phyloP scores from a whole-genome alignment of 2,113 vertebrate genomes.

The Lanius ludovicianus region DNA sequence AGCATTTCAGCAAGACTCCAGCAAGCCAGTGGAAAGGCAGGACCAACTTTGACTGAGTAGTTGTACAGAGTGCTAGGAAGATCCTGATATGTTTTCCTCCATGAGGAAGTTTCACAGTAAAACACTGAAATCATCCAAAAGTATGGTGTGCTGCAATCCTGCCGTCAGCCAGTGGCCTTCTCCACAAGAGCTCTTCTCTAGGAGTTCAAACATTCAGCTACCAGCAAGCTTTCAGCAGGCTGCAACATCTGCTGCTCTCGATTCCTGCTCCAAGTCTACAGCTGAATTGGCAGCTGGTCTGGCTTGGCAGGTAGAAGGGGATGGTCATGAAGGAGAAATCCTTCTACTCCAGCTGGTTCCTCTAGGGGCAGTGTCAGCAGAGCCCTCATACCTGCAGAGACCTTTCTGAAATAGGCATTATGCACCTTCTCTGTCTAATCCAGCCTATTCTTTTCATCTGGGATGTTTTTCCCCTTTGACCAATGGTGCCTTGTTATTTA shows the following conservation, averaged over 20 bases:
- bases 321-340: neutral
- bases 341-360: neutral
- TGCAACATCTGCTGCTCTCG: constrained; percentile 43
- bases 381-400: neutral
- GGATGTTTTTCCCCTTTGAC: neutral
- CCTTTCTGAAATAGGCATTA: neutral
- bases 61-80: neutral
- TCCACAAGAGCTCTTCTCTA: neutral
- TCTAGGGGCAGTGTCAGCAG: neutral
- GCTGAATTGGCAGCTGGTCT: constrained; percentile 30
- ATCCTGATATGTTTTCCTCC: neutral
- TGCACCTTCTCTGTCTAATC: neutral
- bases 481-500: neutral
- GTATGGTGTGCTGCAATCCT: neutral
- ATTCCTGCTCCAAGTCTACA: constrained; percentile 10
- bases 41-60: neutral
- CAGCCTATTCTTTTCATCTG: neutral
- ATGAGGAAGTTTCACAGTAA: neutral
- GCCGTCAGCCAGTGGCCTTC: neutral
- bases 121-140: neutral
- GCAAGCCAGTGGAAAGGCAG: neutral
- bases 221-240: neutral
- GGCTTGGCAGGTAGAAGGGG: neutral
- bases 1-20: neutral
- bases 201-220: neutral